Evolutionary conservation across 30 jellyfish, hydroid and myxozoan genomes (phyloP).

Genomic region (Turritopsis dohrnii): DNA sequence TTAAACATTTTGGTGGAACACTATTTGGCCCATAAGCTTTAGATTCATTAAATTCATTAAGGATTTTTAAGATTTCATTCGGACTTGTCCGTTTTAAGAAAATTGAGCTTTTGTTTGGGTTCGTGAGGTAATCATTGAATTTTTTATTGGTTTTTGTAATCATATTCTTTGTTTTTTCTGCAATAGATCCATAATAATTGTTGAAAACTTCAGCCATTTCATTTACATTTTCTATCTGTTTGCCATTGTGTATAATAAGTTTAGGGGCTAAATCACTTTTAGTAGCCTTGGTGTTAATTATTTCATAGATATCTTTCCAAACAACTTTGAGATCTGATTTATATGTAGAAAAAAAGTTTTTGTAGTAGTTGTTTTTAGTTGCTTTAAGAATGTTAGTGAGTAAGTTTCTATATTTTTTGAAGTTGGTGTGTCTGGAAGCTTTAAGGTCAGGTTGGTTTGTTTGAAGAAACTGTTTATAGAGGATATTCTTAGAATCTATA

Average conservation of each 20-base stretch:
- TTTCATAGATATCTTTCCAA: slow-evolving; percentile 47
- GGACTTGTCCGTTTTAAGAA: slow-evolving; percentile 35
- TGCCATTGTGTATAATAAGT: slow-evolving; percentile 19
- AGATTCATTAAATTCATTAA: not conserved
- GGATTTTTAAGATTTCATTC: slow-evolving; percentile 12
- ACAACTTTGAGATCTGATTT: slow-evolving; percentile 32
- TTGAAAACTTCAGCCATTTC: slow-evolving; percentile 45
- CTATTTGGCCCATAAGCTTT: slow-evolving; percentile 33
- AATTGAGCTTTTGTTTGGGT: slow-evolving; percentile 37
- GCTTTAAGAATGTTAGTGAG: slow-evolving; percentile 24
- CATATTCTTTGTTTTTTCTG: slow-evolving; percentile 21
- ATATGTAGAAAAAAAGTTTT: slow-evolving; percentile 22
- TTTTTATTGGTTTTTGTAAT: slow-evolving; percentile 32
- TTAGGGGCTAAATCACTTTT: slow-evolving; percentile 16
- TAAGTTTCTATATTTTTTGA: slow-evolving; percentile 28
- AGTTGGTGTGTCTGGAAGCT: slow-evolving; percentile 1
- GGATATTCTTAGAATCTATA: not conserved
- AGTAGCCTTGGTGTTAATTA: slow-evolving; percentile 25
- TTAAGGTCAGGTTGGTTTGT: not conserved
- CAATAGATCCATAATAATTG: slow-evolving; percentile 33
- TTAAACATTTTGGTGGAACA: slow-evolving; percentile 36
- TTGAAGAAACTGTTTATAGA: not conserved
- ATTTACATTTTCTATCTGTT: slow-evolving; percentile 23
- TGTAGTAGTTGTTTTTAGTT: slow-evolving; percentile 35
- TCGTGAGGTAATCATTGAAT: slow-evolving; percentile 39